Evolutionary conservation across 2,888 invertebrate genomes (phyloP).

Genomic region (Patella pellucida): DNA sequence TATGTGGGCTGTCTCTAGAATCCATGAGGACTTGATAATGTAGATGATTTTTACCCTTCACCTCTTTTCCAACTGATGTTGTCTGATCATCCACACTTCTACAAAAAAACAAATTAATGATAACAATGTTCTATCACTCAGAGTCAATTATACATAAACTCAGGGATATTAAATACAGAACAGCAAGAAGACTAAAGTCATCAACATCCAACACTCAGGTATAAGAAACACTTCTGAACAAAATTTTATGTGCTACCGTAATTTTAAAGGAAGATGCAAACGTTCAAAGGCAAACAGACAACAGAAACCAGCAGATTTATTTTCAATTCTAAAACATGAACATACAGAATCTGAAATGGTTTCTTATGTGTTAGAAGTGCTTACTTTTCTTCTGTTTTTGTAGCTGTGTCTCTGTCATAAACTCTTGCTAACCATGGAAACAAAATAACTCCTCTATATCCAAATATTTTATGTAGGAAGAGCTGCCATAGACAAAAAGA

Average conservation of each 20-base stretch:
- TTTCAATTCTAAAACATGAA: too few relatives aligned
- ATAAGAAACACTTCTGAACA: too few relatives aligned
- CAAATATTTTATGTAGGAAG: constrained; percentile 96
- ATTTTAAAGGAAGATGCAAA: too few relatives aligned
- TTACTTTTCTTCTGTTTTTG: constrained; percentile 75
- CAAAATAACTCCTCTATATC: constrained; percentile 95
- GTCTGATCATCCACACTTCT: constrained; percentile 40
- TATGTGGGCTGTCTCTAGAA: constrained; percentile 94
- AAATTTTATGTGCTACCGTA: too few relatives aligned
- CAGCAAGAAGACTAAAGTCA: too few relatives aligned
- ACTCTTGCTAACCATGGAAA: constrained; percentile 97
- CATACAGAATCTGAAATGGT: too few relatives aligned
- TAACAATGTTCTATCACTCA: too few relatives aligned
- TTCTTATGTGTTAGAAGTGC: background rate
- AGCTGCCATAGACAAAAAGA: constrained; percentile 71
- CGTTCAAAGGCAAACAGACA: too few relatives aligned
- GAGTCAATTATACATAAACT: too few relatives aligned
- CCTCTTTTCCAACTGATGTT: constrained; percentile 57
- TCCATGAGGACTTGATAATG: constrained; percentile 99
- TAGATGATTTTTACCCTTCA: constrained; percentile 88
- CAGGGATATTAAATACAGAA: too few relatives aligned
- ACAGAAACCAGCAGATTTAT: too few relatives aligned
- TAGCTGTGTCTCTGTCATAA: constrained; percentile 90
- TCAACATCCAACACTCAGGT: too few relatives aligned
- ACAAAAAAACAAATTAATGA: background rate